A percentile compares a stretch with the other conserved stretches of the same genome.
Conservation (phyloP, 2,888 invertebrate species). For the Anorthoa munda region DNA sequence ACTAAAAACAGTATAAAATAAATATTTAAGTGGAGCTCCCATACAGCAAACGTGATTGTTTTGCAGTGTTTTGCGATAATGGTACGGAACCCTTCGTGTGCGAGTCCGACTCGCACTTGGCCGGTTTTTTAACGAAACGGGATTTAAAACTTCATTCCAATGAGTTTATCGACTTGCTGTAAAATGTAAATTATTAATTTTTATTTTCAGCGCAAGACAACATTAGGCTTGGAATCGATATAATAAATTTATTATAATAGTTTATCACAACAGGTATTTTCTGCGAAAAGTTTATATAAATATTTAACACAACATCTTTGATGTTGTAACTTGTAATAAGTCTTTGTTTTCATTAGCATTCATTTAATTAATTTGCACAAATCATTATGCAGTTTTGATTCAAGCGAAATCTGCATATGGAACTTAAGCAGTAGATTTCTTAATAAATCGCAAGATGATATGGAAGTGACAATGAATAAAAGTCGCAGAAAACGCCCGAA, state of each 20-base stretch:
- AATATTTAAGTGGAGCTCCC: too few species aligned
- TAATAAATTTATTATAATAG: background rate
- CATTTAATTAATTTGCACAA: background rate
- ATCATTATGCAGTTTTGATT: conserved; percentile 2
- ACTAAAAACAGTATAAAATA: too few species aligned
- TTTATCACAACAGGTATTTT: background rate
- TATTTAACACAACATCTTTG: background rate
- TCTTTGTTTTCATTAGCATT: conserved; percentile 15
- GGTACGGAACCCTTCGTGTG: too few species aligned
- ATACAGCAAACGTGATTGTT: too few species aligned
- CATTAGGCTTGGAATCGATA: conserved; percentile 2
- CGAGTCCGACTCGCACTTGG: too few species aligned
- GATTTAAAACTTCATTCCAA: background rate
- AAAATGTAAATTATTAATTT: conserved; percentile 7
- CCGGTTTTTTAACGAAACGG: too few species aligned
- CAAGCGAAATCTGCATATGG: background rate
- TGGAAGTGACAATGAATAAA: too few species aligned
- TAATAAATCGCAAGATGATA: background rate
- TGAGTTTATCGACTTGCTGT: background rate
- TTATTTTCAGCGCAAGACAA: conserved; percentile 3
- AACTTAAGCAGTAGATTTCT: conserved; percentile 7
- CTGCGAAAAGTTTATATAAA: conserved; percentile 18
- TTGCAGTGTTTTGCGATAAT: too few species aligned
- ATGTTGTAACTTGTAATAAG: conserved; percentile 7
- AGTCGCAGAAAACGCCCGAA: too few species aligned